A percentile compares a stretch with the other conserved stretches of the same genome.
Evolutionary conservation across 2,113 vertebrate genomes (phyloP).

Genomic region (Larimichthys polyactis): DNA sequence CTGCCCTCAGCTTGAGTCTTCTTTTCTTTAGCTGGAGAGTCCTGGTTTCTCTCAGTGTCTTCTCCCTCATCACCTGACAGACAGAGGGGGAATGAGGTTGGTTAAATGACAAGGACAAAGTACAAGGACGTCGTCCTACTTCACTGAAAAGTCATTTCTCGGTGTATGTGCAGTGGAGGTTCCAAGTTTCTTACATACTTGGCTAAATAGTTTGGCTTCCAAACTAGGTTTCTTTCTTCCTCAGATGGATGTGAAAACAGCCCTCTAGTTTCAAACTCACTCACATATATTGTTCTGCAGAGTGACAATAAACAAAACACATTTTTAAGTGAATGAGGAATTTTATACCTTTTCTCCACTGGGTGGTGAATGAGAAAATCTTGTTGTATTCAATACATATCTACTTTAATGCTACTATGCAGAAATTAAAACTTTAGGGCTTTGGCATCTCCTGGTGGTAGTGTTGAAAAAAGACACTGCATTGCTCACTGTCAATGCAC

Average conservation of each 20-base stretch:
- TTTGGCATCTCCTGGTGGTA: slow-evolving; percentile 7
- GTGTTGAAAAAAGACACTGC: background rate
- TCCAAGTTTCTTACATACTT: no score
- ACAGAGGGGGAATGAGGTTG: background rate
- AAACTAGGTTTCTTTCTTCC: no score
- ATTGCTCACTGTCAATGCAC: background rate
- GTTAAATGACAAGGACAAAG: no score
- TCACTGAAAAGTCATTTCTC: no score
- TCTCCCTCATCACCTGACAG: slow-evolving; percentile 62
- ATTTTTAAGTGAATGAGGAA: background rate
- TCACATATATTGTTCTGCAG: background rate
- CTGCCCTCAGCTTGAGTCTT: slow-evolving; percentile 52
- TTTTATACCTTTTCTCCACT: background rate
- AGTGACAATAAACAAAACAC: background rate
- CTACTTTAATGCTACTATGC: background rate
- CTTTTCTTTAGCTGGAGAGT: slow-evolving; percentile 64
- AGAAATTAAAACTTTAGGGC: background rate
- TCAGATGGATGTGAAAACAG: background rate
- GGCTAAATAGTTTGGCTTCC: no score
- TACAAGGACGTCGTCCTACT: no score
- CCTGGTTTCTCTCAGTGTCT: slow-evolving; percentile 50
- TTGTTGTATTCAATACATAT: background rate
- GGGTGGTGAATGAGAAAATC: no score
- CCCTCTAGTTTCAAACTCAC: background rate
- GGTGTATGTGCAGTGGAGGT: no score